These are phyloP conservation scores for Calidris pygmaea DNA, from an alignment of 2,113 vertebrate species.

Conservation along the genomic window DNA sequence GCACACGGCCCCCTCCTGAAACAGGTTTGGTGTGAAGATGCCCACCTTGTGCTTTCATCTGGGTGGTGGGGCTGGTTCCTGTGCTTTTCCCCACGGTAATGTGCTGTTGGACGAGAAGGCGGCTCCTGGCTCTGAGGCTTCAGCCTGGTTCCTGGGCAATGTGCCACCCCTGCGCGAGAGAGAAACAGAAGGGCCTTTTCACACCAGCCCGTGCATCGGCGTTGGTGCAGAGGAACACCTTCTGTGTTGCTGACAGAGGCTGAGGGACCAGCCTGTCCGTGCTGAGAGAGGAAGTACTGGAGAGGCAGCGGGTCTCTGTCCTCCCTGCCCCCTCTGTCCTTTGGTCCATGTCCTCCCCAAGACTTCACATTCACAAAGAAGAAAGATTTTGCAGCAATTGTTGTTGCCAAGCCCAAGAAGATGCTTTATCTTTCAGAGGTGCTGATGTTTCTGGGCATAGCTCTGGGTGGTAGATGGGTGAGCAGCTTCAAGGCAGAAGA, in stretches of 20 bases:
- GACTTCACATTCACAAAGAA: not conserved
- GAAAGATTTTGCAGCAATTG: not conserved
- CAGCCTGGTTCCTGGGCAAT: not conserved
- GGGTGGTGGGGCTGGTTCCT: not conserved
- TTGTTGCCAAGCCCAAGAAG: not conserved
- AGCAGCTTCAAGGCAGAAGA: not conserved
- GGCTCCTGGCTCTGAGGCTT: not conserved
- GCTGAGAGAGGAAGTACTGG: not conserved
- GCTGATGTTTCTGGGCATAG: not conserved
- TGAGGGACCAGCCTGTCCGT: not conserved
- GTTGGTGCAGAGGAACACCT: not conserved
- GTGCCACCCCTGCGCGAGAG: no score
- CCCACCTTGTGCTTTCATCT: not conserved
- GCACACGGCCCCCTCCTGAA: not conserved
- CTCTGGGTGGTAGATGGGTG: not conserved
- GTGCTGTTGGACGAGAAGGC: not conserved
- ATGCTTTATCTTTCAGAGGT: not conserved
- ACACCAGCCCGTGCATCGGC: rapidly evolving
- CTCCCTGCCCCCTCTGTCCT: not conserved
- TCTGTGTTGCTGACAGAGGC: rapidly evolving
- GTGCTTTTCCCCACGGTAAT: rapidly evolving
- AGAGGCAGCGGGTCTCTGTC: not conserved
- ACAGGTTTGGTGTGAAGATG: not conserved
- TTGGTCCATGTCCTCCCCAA: not conserved
- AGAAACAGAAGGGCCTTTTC: not conserved